Base-by-base conservation (phyloP, 1,140 invertebrate genomes). In the Drosophila lowei region DNA sequence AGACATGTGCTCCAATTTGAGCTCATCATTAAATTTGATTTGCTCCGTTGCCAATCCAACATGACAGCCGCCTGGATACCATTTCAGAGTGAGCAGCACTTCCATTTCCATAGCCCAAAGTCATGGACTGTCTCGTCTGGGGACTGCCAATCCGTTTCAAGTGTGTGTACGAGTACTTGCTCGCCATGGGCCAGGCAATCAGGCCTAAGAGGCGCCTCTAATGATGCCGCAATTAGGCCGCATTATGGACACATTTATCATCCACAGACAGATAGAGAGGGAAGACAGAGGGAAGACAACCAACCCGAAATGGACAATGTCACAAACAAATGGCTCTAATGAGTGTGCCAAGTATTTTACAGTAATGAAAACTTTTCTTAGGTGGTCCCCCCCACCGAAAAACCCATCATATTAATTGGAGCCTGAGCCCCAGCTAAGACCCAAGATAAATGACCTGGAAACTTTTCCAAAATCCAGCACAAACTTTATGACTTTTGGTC, bases 1-100 rank as follows among this genome's bases (percentile, higher is more conserved):
- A 75, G 77, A 88, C 81, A 86, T 88, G 77, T 68, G 79, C 74
- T 63, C 68, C 62, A 56, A 78, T 68, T 72, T 60, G 75, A 83
- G 83, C 80, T 83, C 81, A 86, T 86, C 83, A 88, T 86, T 86
- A 86, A 75, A 88, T 86, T 88, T 86, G 81, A 85, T 85, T 85
- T 88, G 81, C 83, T 81, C 77, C 77, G 71, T 80, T 80, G 68
- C 48, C 66, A 72, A 72, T 61, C 34, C 68, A 42, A 71, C 44
- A 50, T 71, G 67, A 72, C 66, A 72, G 56, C 16, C n/a, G 42
- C 56, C 38, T 15, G 41, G 9, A 38, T 44, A 38, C 28, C 52
- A 41, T 28, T 16, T 30, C 21, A 8, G 21, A 15, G 21, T 11
- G 21, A 2, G n/a, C 8, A 23, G 23, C 21, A 47, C n/a, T 25